Base-by-base conservation (phyloP, 2,797 vertebrate species). In the Melopsittacus undulatus region DNA sequence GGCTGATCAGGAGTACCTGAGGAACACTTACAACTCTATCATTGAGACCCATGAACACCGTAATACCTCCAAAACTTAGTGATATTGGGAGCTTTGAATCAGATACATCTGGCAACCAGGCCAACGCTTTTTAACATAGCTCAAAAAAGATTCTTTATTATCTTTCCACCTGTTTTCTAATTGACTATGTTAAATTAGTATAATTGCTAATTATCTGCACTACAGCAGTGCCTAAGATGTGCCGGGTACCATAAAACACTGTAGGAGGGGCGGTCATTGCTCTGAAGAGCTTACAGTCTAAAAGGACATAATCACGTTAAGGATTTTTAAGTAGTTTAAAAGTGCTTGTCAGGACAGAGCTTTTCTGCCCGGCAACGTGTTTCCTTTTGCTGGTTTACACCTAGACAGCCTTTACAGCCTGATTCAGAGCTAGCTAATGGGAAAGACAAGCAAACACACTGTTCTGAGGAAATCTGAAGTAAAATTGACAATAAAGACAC, bases 291-390 rank as follows among this genome's bases (percentile, higher is more conserved):
- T 96, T 94, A 92, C 17, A 82, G 87, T 45, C 78, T 83, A 66
- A 77, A 94, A 92, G 68, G 90, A 87, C 86, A 62, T 90, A 95
- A 96, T 95, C 77, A 83, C 0, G 24, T 73, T 90, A 92, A 92
- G 59, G 20, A 94, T 68, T 95, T 94, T 48, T 90, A 94, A 96
- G 86, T 91, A 93, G 88, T 94, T 95, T 96, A 82, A 85, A 95
- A 94, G 90, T 90, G 90, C 88, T 94, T 87, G 83, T 94, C 68
- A 84, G 94, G 92, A 77, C 88, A 77, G 83, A 81, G 90, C 51
- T 83, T 49, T 80, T 82, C 89, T 86, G 67, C 46, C 77, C 2
- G 2, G 45, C 77, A 46, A 48, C 32, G 15, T 2, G 6, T 27
- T 74, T 72, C 76, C 83, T 78, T 76, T 27, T 6, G 20, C 80